Evolutionary conservation across 1,140 invertebrate species (phyloP), one percentile per base, ranked within the genome.

Genomic region (Drosophila seguyi): DNA sequence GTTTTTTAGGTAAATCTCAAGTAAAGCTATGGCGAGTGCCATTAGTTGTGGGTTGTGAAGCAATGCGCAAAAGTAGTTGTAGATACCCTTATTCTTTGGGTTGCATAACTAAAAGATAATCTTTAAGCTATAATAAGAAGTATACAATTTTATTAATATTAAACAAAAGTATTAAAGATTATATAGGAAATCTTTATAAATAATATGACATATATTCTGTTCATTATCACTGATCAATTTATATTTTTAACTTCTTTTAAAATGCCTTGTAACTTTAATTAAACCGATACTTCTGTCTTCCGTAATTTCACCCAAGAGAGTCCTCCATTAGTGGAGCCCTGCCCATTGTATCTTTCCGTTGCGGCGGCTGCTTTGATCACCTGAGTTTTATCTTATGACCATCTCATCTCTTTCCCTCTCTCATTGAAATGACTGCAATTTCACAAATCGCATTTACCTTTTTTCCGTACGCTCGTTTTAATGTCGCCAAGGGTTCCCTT

Each of bases 1-100:
- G 91, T 85, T 92, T 92, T 75, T 91, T 92, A 92, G 91, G 91
- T 92, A 87, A 86, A 81, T 65, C 34, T 31, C 3, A 50, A 68
- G 20, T 41, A 36, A 39, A 38, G 34, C n/a, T 27, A 7, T 44
- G 52, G 48, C 63, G 39, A n/a, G 2, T 73, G 27, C 60, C 50
- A 53, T 80, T 75, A 60, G 67, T 16, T 38, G 10, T 45, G 11
- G 44, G 13, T 6, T 25, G 14, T 25, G 0, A 39, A 34, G 14
- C 13, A 53, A 36, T 53, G 14, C 13, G 20, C 18, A 36, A 42
- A 44, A 18, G 14, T 42, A 31, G 7, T 13, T 34, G 36, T 3
- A 22, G 22, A 16, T 38, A 22, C 5, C 4, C 20, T 13, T 13
- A 34, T 16, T 34, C 13, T 36, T 34, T 34, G 18, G 6, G 6